These are phyloP conservation scores for Murina feae DNA, from an alignment of 2,113 vertebrate species.

Conservation along the genomic window DNA sequence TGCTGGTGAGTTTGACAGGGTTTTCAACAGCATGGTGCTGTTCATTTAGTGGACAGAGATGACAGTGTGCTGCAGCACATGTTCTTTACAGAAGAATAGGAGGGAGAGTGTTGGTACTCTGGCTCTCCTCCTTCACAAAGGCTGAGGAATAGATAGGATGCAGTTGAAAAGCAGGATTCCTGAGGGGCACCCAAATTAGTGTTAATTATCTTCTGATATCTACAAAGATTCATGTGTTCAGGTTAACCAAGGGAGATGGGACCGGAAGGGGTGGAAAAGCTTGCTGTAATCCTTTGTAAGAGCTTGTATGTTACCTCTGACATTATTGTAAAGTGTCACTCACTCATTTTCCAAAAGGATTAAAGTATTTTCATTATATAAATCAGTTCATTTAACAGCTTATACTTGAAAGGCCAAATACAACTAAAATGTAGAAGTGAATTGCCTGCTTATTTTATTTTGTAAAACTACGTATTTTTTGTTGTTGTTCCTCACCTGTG, in stretches of 20 bases:
- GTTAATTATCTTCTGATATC: neutral
- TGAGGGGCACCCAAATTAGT: constrained; percentile 44
- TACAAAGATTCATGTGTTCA: constrained; percentile 1
- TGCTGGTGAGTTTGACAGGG: constrained; percentile 67
- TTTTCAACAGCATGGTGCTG: constrained; percentile 61
- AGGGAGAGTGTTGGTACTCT: neutral
- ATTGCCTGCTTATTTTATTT: constrained; percentile 56
- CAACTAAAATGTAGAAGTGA: constrained; percentile 19
- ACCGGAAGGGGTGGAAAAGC: neutral
- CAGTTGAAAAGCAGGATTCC: constrained; percentile 53
- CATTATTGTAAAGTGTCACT: neutral
- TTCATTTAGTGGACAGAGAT: constrained; percentile 44
- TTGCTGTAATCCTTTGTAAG: neutral
- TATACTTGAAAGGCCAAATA: constrained; percentile 19
- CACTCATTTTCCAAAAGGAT: neutral
- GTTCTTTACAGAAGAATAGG: constrained; percentile 27
- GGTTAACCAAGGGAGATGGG: neutral
- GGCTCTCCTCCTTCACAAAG: neutral
- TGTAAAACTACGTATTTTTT: constrained; percentile 38
- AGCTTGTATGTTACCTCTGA: constrained; percentile 2
- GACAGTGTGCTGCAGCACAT: neutral
- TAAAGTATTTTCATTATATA: neutral
- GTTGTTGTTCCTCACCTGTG: neutral
- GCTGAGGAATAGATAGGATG: constrained; percentile 56
- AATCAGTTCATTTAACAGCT: constrained; percentile 38